Evolutionary conservation across 2,113 vertebrate genomes (phyloP).

Genomic region (Lophotis ruficrista): DNA sequence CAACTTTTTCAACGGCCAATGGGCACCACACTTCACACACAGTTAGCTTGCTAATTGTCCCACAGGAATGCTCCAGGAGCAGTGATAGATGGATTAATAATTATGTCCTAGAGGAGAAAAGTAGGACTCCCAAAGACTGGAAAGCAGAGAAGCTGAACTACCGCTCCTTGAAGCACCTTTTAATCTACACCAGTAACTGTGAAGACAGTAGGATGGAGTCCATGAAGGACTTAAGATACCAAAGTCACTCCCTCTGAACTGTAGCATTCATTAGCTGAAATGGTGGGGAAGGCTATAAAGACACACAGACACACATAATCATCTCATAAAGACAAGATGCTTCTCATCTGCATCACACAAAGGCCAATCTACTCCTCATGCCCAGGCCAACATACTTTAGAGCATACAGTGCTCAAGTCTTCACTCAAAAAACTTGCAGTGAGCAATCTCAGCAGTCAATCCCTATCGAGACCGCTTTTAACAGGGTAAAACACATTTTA

Average conservation of each 20-base stretch:
- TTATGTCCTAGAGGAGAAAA: neutral
- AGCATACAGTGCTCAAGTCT: neutral
- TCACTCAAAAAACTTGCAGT: neutral
- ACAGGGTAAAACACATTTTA: neutral
- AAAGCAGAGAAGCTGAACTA: neutral
- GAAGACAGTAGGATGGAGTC: neutral
- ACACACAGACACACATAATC: neutral
- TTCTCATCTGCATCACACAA: neutral
- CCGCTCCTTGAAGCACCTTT: neutral
- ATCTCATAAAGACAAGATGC: neutral
- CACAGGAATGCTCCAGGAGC: neutral
- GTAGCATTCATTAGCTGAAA: neutral
- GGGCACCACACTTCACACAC: neutral
- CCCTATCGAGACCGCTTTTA: neutral
- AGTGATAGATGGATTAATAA: neutral
- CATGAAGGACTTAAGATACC: neutral
- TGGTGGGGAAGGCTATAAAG: neutral
- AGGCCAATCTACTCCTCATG: neutral
- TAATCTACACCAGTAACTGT: neutral
- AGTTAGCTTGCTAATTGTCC: neutral
- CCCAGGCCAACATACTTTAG: neutral
- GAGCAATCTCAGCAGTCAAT: neutral
- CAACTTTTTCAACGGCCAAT: neutral
- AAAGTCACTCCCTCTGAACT: neutral
- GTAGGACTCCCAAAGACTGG: neutral